These are phyloP conservation scores for Eristalinus aeneus DNA, from an alignment of 2,888 invertebrate species.

Conservation along the genomic window DNA sequence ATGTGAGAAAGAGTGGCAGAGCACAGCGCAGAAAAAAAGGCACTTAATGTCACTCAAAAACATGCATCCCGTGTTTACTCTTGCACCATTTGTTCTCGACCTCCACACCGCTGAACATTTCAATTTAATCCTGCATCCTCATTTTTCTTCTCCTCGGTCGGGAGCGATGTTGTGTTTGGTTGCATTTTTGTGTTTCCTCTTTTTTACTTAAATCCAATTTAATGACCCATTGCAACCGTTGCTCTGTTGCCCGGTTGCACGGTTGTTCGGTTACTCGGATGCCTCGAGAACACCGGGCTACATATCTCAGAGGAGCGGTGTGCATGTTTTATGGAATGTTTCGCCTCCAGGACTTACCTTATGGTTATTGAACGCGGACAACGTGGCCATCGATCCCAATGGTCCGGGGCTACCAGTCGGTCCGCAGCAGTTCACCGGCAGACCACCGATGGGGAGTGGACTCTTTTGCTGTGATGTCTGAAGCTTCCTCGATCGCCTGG, in stretches of 20 bases:
- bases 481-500: conserved; percentile 88
- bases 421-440: conserved; percentile 91
- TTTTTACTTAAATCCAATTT: conserved; percentile 25
- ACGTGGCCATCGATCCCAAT: conserved; percentile 90
- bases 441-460: conserved; percentile 86
- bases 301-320: not conserved
- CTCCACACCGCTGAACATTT: conserved; percentile 7
- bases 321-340: conserved; percentile 4
- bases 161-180: not conserved
- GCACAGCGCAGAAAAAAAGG: not conserved
- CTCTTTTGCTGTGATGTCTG: conserved; percentile 86
- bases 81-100: conserved; percentile 9
- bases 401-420: conserved; percentile 91
- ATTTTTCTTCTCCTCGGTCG: conserved; percentile 11
- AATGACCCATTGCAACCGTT: conserved; percentile 2
- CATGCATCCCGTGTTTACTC: not conserved
- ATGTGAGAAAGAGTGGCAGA: not conserved
- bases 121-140: conserved; percentile 6
- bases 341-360: conserved; percentile 82
- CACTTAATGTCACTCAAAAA: conserved; percentile 20
- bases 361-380: conserved; percentile 91
- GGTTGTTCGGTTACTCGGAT: not conserved
- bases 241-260: not conserved
- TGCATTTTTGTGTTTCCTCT: not conserved
- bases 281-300: not conserved